A percentile compares a stretch with the other conserved stretches of the same genome.
Evolutionary conservation across 2,888 invertebrate species (phyloP).

Genomic region (Cataglyphis altisquamis): DNA sequence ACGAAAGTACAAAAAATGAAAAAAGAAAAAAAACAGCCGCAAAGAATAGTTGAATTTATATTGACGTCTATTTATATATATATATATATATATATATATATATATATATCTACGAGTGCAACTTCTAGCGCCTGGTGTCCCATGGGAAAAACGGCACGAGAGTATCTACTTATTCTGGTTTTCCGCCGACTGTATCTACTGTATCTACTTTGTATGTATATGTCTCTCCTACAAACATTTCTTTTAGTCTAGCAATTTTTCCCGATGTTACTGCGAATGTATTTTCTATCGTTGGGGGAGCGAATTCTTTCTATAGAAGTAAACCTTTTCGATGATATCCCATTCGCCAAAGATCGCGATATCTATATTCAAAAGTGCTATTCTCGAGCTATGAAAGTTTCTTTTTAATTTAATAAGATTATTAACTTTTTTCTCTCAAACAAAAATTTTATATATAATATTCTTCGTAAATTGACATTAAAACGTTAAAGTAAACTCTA

Average conservation of each 20-base stretch:
- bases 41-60: constrained; percentile 53
- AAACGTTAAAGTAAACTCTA: background rate
- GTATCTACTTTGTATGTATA: constrained; percentile 11
- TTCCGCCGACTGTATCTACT: constrained; percentile 38
- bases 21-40: constrained; percentile 26
- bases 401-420: background rate
- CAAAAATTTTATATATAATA: background rate
- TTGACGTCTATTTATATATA: constrained; percentile 62
- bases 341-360: background rate
- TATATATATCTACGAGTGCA: constrained; percentile 15
- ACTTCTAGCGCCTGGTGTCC: constrained; percentile 60
- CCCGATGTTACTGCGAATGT: constrained; percentile 35
- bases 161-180: constrained; percentile 55
- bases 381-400: background rate
- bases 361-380: background rate
- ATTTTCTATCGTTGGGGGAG: constrained; percentile 48
- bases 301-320: constrained; percentile 24
- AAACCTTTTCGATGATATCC: constrained; percentile 19
- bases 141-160: constrained; percentile 59
- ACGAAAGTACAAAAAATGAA: constrained; percentile 43
- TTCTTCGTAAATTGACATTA: background rate
- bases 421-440: background rate
- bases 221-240: constrained; percentile 41
- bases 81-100: constrained; percentile 32
- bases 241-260: constrained; percentile 45